phyloP scores from a whole-genome alignment of 2,113 vertebrate species.

The Cochlearius cochlearius region DNA sequence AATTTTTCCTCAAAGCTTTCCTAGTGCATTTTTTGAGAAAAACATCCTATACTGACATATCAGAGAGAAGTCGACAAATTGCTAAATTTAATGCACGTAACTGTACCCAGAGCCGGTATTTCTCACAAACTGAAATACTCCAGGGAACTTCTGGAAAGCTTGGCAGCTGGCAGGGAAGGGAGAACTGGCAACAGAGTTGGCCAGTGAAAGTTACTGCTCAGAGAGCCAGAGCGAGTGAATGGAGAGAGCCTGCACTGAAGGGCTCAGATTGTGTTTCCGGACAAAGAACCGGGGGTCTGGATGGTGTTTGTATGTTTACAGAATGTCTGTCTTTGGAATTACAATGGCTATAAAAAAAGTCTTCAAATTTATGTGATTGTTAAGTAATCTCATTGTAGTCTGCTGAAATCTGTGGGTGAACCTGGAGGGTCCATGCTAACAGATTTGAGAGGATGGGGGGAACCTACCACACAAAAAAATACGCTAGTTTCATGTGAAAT shows the following conservation, averaged over 20 bases:
- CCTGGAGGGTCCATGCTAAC: background rate
- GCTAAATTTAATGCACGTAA: background rate
- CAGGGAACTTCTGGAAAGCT: background rate
- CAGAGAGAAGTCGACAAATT: background rate
- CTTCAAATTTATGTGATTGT: background rate
- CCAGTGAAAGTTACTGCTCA: background rate
- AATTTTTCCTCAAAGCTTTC: background rate
- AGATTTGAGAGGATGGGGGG: background rate
- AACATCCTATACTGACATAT: background rate
- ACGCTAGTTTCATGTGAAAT: background rate
- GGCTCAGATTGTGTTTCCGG: background rate
- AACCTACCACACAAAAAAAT: background rate
- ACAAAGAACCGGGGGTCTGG: background rate
- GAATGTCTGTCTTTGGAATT: background rate
- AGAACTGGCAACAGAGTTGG: background rate
- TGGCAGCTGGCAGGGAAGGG: background rate
- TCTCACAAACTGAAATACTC: background rate
- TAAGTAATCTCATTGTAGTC: background rate
- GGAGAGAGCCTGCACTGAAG: background rate
- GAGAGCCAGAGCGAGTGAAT: background rate
- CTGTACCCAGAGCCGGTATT: background rate
- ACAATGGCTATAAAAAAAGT: background rate
- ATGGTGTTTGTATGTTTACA: background rate
- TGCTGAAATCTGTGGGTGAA: background rate
- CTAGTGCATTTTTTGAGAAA: background rate